Evolutionary conservation across 2,888 invertebrate species (phyloP), one percentile per base, ranked within the genome.

Genomic region (Idaea aversata): DNA sequence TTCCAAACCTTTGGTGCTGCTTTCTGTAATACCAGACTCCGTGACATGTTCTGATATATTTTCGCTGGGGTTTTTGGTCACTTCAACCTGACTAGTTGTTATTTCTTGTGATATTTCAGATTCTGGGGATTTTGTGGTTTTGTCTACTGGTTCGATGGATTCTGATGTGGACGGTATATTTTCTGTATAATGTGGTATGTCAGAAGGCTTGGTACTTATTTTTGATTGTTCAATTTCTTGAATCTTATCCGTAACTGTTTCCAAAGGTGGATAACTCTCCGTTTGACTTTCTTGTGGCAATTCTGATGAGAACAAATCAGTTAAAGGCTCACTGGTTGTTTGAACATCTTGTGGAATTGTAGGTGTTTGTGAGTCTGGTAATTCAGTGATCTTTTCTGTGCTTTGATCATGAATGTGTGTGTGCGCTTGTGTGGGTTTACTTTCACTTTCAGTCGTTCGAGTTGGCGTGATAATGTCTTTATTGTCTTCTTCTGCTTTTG

Each of bases 81-180:
- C 47, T 47, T 47, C 47, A 47, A 7, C 47, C 3, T 47, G 47
- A 47, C 13, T 47, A 16, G 38, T 64, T 16, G 62, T 38, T 34
- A 57, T 61, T 7, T 62, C 36, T 15, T 63, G 47, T 63, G 60
- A 62, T 34, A 59, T 68, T 34, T 58, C 57, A 59, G 57, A 15
- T 10, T 34, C 34, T 64, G 66, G 69, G 57, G 70, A 38, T 62
- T 63, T 59, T 64, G 67, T 61, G n/a, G 25, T 59, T 25, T 59
- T 13, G 16, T 59, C 59, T 47, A 47, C 47, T 47, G 10, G 67
- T 47, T 59, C 61, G 15, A 47, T 47, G 13, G 47, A 4, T 7
- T 25, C 59, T 59, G 59, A 25, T 25, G 59, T 15, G 15, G 15
- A 5, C 5, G 58, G n/a, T 59, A 59, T 16, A 16, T 1, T 59